phyloP scores from a whole-genome alignment of 2,888 invertebrate genomes.

The Apamea anceps region DNA sequence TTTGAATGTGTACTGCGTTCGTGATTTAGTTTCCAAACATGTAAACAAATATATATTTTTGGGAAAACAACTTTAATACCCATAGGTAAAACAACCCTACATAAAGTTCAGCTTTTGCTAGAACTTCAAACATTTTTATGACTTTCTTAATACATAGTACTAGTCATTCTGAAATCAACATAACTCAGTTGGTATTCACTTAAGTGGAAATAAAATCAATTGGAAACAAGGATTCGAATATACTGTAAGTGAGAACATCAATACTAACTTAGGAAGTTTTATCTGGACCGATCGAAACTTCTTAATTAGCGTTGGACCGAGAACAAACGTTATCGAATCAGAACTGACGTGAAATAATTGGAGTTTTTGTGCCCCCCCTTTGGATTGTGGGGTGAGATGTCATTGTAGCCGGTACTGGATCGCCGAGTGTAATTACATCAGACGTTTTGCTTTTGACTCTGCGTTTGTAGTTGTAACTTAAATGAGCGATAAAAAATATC shows the following conservation, averaged over 20 bases:
- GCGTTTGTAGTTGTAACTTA: neutral
- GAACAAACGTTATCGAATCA: conserved; percentile 68
- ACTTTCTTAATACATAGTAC: neutral
- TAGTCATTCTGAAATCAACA: neutral
- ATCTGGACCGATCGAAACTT: conserved; percentile 73
- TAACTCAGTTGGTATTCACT: neutral
- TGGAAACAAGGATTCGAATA: conserved; percentile 21
- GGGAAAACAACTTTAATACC: neutral
- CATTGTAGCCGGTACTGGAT: neutral
- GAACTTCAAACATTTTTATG: neutral
- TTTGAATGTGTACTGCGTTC: conserved; percentile 32
- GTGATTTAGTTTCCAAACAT: neutral
- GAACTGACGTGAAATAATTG: conserved; percentile 70
- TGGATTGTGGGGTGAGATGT: conserved; percentile 6
- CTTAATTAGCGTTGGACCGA: conserved; percentile 68
- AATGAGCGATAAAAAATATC: neutral
- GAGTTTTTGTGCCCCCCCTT: conserved; percentile 56
- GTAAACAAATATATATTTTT: neutral
- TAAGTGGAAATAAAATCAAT: neutral
- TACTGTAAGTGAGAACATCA: conserved; percentile 67
- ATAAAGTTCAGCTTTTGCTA: neutral
- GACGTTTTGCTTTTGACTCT: neutral
- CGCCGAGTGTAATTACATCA: conserved; percentile 2
- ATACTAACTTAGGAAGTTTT: conserved; percentile 71
- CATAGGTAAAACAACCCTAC: neutral